Conservation (phyloP, 2,113 vertebrate species). For the Oryzias curvinotus region DNA sequence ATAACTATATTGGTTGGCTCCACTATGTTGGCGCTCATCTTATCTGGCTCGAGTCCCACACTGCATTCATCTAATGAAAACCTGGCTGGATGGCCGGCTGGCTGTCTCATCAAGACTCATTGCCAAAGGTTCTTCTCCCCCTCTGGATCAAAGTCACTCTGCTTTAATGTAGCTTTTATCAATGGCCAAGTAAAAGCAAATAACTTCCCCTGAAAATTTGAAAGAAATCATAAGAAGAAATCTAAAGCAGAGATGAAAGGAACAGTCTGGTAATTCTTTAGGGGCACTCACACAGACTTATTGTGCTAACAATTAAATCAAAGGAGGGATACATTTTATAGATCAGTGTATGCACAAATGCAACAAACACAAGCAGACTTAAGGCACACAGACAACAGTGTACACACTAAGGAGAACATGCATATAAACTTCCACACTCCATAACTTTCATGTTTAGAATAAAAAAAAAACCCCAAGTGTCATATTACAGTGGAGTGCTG, state of each 20-base stretch:
- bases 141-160: constrained; percentile 74
- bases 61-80: constrained; percentile 78
- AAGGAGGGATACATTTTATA: constrained; percentile 36
- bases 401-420: constrained; percentile 9
- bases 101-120: constrained; percentile 66
- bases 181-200: constrained; percentile 74
- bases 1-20: constrained; percentile 76
- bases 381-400: background rate
- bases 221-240: constrained; percentile 58
- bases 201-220: constrained; percentile 61
- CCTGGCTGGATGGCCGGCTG: constrained; percentile 65
- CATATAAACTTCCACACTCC: constrained; percentile 22
- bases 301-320: constrained; percentile 51
- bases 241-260: constrained; percentile 53
- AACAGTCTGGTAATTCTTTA: constrained; percentile 44
- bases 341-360: background rate
- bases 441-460: constrained; percentile 47
- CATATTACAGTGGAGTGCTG: constrained; percentile 59
- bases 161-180: constrained; percentile 74
- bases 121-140: constrained; percentile 72
- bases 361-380: constrained; percentile 8
- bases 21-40: constrained; percentile 66
- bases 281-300: constrained; percentile 44
- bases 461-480: constrained; percentile 47
- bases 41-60: constrained; percentile 71